Percentiles rank a stretch among this genome's conserved stretches.
Conservation (phyloP, 2,888 invertebrate genomes). For the Listrodromus nycthemerus region DNA sequence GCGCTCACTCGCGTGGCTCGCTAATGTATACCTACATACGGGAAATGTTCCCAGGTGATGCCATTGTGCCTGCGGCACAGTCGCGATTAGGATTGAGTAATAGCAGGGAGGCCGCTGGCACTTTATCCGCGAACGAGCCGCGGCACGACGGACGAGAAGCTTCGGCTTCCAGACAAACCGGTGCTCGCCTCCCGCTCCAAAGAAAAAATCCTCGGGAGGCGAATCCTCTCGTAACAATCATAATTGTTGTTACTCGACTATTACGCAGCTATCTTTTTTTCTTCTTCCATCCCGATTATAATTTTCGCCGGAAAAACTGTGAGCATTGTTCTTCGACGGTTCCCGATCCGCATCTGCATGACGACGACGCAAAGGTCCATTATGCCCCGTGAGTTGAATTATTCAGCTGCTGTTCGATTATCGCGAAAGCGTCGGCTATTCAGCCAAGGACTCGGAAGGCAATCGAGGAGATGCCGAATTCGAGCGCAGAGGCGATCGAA, state of each 20-base stretch:
- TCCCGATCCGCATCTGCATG: neutral
- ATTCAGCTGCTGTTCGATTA: neutral
- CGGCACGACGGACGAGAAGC: constrained; percentile 31
- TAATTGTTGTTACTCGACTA: constrained; percentile 58
- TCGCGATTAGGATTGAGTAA: constrained; percentile 75
- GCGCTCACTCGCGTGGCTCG: constrained; percentile 57
- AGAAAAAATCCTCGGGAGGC: constrained; percentile 33
- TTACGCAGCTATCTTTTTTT: constrained; percentile 68
- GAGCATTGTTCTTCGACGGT: constrained; percentile 5
- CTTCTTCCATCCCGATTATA: constrained; percentile 29
- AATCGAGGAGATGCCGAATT: neutral
- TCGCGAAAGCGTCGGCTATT: neutral
- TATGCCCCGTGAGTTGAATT: neutral
- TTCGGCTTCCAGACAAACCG: constrained; percentile 34
- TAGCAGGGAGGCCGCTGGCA: constrained; percentile 61
- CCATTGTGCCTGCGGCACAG: constrained; percentile 77
- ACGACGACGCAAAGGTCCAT: neutral
- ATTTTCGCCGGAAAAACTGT: constrained; percentile 2
- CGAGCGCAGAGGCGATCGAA: constrained; percentile 14
- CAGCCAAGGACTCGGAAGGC: neutral
- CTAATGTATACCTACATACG: constrained; percentile 73
- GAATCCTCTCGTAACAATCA: constrained; percentile 48
- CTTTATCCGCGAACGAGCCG: constrained; percentile 50
- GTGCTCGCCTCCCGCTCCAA: neutral
- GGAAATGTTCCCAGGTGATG: constrained; percentile 81